Percentiles rank a stretch among this genome's conserved stretches.
Conservation (phyloP, 2,797 vertebrate species). For the Sylvia borin region DNA sequence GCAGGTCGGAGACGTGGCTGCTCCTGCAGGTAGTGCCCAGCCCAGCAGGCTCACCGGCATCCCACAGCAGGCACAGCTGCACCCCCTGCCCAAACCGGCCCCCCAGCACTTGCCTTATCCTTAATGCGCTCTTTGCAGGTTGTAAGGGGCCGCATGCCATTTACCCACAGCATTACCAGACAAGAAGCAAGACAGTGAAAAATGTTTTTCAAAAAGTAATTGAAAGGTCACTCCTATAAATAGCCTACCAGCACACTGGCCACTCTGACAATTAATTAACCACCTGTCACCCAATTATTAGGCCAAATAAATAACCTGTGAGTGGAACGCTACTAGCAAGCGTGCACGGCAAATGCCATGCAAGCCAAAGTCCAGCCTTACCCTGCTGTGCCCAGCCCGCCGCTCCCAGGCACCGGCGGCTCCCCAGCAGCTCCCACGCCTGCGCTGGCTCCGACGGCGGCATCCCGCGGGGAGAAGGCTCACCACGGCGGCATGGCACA, state of each 20-base stretch:
- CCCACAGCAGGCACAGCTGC: background rate
- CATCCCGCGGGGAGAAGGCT: background rate
- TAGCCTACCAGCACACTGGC: background rate
- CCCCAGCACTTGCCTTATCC: background rate
- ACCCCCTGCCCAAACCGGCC: background rate
- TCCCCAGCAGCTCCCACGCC: background rate
- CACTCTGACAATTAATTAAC: background rate
- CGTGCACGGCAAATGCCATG: rapidly evolving
- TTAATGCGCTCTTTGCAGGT: rapidly evolving
- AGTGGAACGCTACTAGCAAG: rapidly evolving
- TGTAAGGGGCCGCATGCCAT: background rate
- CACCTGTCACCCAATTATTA: background rate
- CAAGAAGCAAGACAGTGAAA: background rate
- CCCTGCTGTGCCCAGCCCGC: background rate
- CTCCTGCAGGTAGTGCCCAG: background rate
- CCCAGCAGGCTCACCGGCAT: background rate
- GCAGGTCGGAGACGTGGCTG: background rate
- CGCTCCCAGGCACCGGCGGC: background rate
- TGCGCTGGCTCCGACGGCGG: rapidly evolving
- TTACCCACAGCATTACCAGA: background rate
- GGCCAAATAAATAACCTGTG: background rate
- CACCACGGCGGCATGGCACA: rapidly evolving
- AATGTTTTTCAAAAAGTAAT: background rate
- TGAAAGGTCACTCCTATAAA: background rate
- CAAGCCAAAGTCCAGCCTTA: background rate